Conservation (phyloP, 2,113 vertebrate genomes). For the Perognathus longimembris region DNA sequence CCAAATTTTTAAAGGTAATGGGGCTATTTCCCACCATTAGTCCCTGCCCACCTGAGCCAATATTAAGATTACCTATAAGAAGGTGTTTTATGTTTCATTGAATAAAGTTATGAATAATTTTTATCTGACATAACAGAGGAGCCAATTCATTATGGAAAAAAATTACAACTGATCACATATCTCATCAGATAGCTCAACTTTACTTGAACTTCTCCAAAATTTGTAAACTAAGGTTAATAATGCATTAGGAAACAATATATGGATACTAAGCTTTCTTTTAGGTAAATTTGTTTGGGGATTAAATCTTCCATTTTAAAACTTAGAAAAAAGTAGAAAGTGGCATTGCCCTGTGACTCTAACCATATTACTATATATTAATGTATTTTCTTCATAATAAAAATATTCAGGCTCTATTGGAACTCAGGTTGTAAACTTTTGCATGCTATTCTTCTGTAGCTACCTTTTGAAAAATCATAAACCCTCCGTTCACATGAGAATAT, state of each 20-base stretch:
- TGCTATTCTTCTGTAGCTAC: constrained; percentile 47
- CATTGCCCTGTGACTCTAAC: not conserved
- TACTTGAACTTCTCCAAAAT: not conserved
- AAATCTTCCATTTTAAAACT: constrained; percentile 5
- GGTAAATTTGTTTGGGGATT: constrained; percentile 5
- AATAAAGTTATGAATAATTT: constrained; percentile 22
- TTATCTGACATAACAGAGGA: not conserved
- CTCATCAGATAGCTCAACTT: not conserved
- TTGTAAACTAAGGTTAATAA: not conserved
- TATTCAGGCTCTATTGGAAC: constrained; percentile 61
- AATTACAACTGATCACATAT: constrained; percentile 31
- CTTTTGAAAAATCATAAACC: constrained; percentile 61
- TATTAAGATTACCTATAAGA: not conserved
- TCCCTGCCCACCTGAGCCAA: not conserved
- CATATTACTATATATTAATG: not conserved
- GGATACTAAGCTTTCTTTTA: not conserved
- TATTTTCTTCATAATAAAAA: constrained; percentile 63
- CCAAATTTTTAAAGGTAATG: not conserved
- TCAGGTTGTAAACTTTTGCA: constrained; percentile 55
- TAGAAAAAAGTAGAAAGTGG: not conserved
- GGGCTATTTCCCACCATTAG: not conserved
- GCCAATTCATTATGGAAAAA: constrained; percentile 49
- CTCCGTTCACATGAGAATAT: not conserved
- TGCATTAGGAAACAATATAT: not conserved
- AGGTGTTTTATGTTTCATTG: not conserved